These are phyloP conservation scores for Xenopus tropicalis DNA, from an alignment of 2,113 vertebrate species.

Conservation along the genomic window DNA sequence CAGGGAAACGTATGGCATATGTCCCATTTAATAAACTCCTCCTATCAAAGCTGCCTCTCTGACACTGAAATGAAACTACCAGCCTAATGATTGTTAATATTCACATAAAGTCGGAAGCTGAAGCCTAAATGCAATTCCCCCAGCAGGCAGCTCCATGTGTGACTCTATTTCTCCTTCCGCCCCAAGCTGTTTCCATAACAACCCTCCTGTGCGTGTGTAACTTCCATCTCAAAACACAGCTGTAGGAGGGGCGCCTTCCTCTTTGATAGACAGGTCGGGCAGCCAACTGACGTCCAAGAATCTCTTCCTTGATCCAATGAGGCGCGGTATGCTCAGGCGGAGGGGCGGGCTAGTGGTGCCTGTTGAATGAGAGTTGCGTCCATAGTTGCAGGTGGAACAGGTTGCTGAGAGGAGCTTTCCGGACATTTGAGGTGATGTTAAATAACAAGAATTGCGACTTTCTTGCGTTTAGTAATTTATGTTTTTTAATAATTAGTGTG, in stretches of 20 bases:
- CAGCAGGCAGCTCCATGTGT: too few relatives aligned
- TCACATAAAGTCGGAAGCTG: too few relatives aligned
- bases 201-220: background rate
- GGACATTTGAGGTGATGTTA: background rate
- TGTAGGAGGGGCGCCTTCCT: background rate
- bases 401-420: background rate
- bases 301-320: background rate
- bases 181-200: slow-evolving; percentile 27
- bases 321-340: accelerated
- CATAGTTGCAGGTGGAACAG: background rate
- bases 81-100: too few relatives aligned
- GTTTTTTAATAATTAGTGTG: too few relatives aligned
- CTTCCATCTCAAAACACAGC: slow-evolving; percentile 15
- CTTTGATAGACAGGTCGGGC: slow-evolving; percentile 15
- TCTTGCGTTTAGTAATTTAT: too few relatives aligned
- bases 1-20: too few relatives aligned
- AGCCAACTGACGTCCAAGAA: background rate
- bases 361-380: background rate
- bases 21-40: too few relatives aligned
- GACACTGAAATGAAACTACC: too few relatives aligned
- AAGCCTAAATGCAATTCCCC: too few relatives aligned
- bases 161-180: background rate
- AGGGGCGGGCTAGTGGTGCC: slow-evolving; percentile 7
- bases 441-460: too few relatives aligned
- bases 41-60: too few relatives aligned